Conservation (phyloP, 2,888 invertebrate genomes). For the Papilio gigon region DNA sequence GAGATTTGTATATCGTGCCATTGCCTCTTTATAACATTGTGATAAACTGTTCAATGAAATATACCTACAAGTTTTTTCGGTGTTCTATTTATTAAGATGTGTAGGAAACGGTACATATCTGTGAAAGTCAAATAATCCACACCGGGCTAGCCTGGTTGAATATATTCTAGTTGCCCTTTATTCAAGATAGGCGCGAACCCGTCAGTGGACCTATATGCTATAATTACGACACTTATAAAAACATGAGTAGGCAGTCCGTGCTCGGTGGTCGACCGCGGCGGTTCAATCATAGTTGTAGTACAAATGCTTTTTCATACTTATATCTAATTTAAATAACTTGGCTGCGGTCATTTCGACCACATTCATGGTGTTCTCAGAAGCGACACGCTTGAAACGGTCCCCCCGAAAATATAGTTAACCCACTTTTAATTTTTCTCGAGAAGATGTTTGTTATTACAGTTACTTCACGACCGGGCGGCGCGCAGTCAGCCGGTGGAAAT, state of each 20-base stretch:
- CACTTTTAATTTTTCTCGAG: constrained; percentile 19
- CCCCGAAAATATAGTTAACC: constrained; percentile 21
- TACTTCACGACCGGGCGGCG: constrained; percentile 5
- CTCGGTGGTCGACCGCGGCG: too few relatives aligned
- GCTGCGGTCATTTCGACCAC: not conserved
- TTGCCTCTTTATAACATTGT: not conserved
- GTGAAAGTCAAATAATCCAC: too few relatives aligned
- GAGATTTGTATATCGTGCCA: constrained; percentile 7
- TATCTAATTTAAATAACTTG: not conserved
- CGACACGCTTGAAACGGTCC: constrained; percentile 4
- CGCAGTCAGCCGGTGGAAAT: not conserved
- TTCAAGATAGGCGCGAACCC: not conserved
- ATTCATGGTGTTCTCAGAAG: constrained; percentile 24
- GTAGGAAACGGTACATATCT: too few relatives aligned
- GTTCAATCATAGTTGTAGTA: too few relatives aligned
- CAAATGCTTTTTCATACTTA: not conserved
- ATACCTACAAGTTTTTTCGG: not conserved
- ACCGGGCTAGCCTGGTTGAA: too few relatives aligned
- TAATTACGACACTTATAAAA: too few relatives aligned
- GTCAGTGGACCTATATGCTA: not conserved
- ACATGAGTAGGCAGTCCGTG: too few relatives aligned
- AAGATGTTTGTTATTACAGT: constrained; percentile 16
- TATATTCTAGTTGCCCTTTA: too few relatives aligned
- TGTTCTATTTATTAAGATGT: too few relatives aligned
- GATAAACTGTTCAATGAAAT: not conserved